Percentiles rank a stretch among this genome's conserved stretches.
Conservation (phyloP, 2,888 invertebrate species). For the Lumbricus terrestris region DNA sequence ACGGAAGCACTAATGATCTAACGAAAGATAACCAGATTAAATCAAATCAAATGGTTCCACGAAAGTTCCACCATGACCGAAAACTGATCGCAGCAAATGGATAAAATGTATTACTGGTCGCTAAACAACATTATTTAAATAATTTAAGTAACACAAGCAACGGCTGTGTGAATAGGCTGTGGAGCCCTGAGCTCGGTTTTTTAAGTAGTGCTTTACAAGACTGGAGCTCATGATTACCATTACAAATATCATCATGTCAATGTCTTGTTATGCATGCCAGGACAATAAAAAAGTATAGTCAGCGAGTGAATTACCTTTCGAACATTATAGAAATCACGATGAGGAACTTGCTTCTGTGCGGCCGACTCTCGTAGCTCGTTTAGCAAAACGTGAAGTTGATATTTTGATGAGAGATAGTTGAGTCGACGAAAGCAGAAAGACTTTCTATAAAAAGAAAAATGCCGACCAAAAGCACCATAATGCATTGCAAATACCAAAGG, state of each 20-base stretch:
- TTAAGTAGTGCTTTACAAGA: too few species aligned
- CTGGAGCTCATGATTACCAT: too few species aligned
- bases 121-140: not conserved
- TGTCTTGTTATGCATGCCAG: not conserved
- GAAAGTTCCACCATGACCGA: not conserved
- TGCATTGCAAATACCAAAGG: not conserved
- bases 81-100: not conserved
- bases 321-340: constrained; percentile 98
- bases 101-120: too few species aligned
- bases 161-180: too few species aligned
- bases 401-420: constrained; percentile 92
- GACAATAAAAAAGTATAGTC: not conserved
- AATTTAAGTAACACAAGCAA: too few species aligned
- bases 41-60: too few species aligned
- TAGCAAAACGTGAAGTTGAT: constrained; percentile 89
- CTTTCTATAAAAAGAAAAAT: constrained; percentile 68
- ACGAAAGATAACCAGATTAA: too few species aligned
- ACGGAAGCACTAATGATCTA: too few species aligned
- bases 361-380: constrained; percentile 94
- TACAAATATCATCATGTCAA: not conserved
- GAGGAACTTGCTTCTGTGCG: constrained; percentile 95
- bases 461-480: not conserved
- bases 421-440: constrained; percentile 97
- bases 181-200: too few species aligned
- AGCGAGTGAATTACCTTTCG: constrained; percentile 67